phyloP scores from a whole-genome alignment of 53 echinoderm and acorn worm genomes.

The Henricia sp. region DNA sequence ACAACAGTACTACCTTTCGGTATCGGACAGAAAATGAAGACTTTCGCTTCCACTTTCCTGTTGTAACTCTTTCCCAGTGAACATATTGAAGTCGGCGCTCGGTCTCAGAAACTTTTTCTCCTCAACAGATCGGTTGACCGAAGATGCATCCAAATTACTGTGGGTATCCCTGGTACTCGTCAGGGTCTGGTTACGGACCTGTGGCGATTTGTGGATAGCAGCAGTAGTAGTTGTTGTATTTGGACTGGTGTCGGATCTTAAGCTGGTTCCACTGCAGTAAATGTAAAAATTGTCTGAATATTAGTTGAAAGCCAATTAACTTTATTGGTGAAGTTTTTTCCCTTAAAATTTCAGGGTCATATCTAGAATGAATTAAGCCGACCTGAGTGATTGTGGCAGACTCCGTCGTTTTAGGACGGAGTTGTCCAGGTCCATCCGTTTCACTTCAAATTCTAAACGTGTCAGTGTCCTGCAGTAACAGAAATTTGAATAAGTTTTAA shows the following conservation, averaged over 20 bases:
- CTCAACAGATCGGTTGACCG: slow-evolving; percentile 43
- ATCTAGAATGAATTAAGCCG: neutral
- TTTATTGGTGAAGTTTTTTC: too few species aligned
- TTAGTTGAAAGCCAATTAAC: neutral
- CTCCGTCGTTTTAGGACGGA: slow-evolving; percentile 43
- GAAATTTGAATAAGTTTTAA: too few species aligned
- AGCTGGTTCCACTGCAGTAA: slow-evolving; percentile 33
- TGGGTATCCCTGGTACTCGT: neutral
- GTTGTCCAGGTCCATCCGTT: slow-evolving; percentile 45
- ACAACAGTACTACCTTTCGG: slow-evolving; percentile 52
- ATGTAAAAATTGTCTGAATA: neutral
- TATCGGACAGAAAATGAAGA: slow-evolving; percentile 32
- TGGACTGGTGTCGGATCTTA: slow-evolving; percentile 2
- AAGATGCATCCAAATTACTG: neutral
- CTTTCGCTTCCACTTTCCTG: slow-evolving; percentile 47
- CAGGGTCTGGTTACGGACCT: slow-evolving; percentile 4
- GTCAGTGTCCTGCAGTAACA: slow-evolving; percentile 44
- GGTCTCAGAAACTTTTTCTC: slow-evolving; percentile 77
- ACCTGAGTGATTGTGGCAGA: slow-evolving; percentile 23
- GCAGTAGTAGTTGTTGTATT: neutral
- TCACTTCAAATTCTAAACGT: slow-evolving; percentile 61
- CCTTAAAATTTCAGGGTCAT: too few species aligned
- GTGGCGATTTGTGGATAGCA: neutral
- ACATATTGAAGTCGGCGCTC: slow-evolving; percentile 69
- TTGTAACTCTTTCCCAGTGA: slow-evolving; percentile 57